These are phyloP conservation scores for Camponotus fellah DNA, from an alignment of 2,888 invertebrate species.

Conservation along the genomic window DNA sequence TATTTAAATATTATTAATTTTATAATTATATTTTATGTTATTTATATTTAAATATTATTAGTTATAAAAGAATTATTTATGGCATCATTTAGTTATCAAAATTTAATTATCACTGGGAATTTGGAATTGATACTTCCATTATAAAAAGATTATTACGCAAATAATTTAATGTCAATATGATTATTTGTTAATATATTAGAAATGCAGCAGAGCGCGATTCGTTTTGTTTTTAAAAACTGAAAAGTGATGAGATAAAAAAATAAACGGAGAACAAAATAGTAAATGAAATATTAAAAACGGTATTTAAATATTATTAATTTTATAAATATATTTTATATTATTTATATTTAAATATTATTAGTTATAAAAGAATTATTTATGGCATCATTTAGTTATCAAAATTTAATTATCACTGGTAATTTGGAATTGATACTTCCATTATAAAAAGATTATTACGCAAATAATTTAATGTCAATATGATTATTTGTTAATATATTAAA, in stretches of 20 bases:
- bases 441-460: background rate
- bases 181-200: background rate
- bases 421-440: background rate
- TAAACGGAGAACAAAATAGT: background rate
- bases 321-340: too few species aligned
- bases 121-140: too few species aligned
- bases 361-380: too few species aligned
- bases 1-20: background rate
- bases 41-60: background rate
- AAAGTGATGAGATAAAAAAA: background rate
- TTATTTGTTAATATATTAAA: background rate
- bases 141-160: too few species aligned
- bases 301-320: background rate
- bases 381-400: background rate
- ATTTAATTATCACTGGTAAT: background rate
- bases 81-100: too few species aligned
- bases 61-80: too few species aligned
- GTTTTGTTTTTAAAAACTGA: background rate
- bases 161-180: too few species aligned
- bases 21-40: too few species aligned
- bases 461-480: background rate
- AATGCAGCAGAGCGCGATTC: background rate
- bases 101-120: too few species aligned
- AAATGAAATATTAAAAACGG: conserved; percentile 7
- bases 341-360: too few species aligned